Evolutionary conservation across 1,140 invertebrate genomes (phyloP), one percentile per base, ranked within the genome.

Genomic region (Drosophila sturtevanti): DNA sequence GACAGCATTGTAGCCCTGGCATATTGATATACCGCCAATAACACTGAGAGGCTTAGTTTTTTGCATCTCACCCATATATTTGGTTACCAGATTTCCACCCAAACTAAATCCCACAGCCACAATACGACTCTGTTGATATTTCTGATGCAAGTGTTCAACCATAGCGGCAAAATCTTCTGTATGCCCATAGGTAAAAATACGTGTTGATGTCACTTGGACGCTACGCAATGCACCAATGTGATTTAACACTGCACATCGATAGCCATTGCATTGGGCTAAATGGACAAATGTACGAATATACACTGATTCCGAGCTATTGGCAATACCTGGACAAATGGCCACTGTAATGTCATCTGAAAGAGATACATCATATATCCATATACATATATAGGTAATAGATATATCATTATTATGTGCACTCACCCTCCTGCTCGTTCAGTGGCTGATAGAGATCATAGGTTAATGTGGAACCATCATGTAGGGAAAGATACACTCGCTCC

Each of bases 391-490:
- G 18, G n/a, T n/a, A n/a, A n/a, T n/a, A n/a, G n/a, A 27, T 52
- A 14, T 11, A 27, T 31, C 14, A 14, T 0, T 11, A 5, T 1
- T 59, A 34, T 9, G 6, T 14, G 12, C 6, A 85, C 77, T 81
- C 92, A 95, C 95, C 95, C 94, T 95, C 95, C 90, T 93, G 93
- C 84, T 93, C 93, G 68, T 92, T 93, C 58, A 96, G 84, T 1
- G 97, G 96, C 89, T 98, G 96, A 93, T 98, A 98, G 9, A 98
- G 92, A 93, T 99, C 98, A 91, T 98, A 99, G 0, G 97, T 98
- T 44, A 98, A 93, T 0, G 97, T 98, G 9, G 97, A 97, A 24
- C 95, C 96, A 93, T 98, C 98, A 2, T 93, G 86, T 61, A 98
- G 93, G 10, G 93, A 92, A 5, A 98, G 92, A 75, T 94, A 95